A percentile compares a stretch with the other conserved stretches of the same genome.
Conservation (phyloP, 2,888 invertebrate species). For the Charanyca ferruginea region DNA sequence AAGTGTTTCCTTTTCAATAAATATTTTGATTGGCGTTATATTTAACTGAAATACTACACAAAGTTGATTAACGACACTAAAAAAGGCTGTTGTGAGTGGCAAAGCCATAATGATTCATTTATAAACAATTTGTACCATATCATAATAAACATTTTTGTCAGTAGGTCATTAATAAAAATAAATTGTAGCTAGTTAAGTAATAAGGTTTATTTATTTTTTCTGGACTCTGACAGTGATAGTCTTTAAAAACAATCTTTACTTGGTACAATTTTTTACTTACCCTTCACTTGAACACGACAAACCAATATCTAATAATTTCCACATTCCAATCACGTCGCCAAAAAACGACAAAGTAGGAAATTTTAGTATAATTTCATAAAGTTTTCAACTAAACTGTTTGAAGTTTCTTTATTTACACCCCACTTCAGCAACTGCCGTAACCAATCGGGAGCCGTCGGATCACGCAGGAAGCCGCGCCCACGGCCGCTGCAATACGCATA, state of each 20-base stretch:
- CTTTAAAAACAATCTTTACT: conserved; percentile 4
- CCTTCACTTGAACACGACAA: conserved; percentile 37
- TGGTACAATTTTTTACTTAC: conserved; percentile 43
- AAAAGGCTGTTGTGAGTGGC: neutral
- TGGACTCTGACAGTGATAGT: neutral
- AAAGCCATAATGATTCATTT: neutral
- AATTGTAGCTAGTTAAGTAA: neutral
- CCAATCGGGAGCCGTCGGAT: conserved; percentile 81
- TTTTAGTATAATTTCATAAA: conserved; percentile 78
- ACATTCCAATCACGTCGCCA: conserved; percentile 73
- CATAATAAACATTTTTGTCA: conserved; percentile 9
- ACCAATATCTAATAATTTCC: conserved; percentile 47
- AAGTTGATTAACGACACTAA: neutral
- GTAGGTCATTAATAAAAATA: neutral
- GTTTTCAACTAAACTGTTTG: conserved; percentile 82
- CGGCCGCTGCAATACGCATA: conserved; percentile 88
- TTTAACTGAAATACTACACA: neutral
- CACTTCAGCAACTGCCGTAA: conserved; percentile 75
- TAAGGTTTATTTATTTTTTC: conserved; percentile 3
- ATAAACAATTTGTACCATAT: neutral
- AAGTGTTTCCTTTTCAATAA: neutral
- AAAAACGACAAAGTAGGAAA: conserved; percentile 71
- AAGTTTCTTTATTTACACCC: conserved; percentile 85
- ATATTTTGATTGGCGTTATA: neutral
- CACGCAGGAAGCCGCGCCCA: conserved; percentile 86